Evolutionary conservation across 2,797 vertebrate species (phyloP), one percentile per base, ranked within the genome.

Genomic region (Sitta carolinensis): DNA sequence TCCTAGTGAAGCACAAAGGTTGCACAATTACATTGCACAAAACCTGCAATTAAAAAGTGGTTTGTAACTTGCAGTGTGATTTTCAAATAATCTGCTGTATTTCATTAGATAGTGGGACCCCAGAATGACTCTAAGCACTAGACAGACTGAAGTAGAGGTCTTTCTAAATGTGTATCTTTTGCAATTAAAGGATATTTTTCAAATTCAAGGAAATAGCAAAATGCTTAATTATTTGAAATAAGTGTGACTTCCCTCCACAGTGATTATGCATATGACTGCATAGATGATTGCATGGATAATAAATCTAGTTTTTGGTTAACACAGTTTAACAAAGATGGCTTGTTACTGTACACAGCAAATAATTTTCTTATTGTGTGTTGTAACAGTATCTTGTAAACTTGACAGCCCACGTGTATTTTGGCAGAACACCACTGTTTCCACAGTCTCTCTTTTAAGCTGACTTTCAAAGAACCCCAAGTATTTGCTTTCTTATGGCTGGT

Each of bases 391-490:
- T 87, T 95, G 87, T 95, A 76, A 88, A 92, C 81, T 88, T 90
- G 94, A 95, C 85, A 85, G 63, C 79, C 36, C 34, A 63, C 13
- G 26, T 95, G 87, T 88, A 61, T 90, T 95, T 95, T 97, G 96
- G 94, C 95, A 96, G 78, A 82, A 70, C 27, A 18, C 22, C 55
- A 43, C 87, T 94, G 43, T 88, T 91, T 95, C 84, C 76, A 95
- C 80, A 90, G 90, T 84, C 86, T 96, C 86, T 90, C 84, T 92
- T 96, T 96, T 76, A 90, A 95, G 62, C 82, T 74, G 94, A 89
- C 66, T 94, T 94, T 94, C 90, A 94, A 93, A 97, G 95, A 94
- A 93, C 93, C 79, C 26, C 9, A 82, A 93, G 57, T 94, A 94
- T 94, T 95, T 94, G 89, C 84, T 92, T 95, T 94, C 84, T 87